Evolutionary conservation across 2,113 vertebrate species (phyloP).

Genomic region (Lonchura striata): DNA sequence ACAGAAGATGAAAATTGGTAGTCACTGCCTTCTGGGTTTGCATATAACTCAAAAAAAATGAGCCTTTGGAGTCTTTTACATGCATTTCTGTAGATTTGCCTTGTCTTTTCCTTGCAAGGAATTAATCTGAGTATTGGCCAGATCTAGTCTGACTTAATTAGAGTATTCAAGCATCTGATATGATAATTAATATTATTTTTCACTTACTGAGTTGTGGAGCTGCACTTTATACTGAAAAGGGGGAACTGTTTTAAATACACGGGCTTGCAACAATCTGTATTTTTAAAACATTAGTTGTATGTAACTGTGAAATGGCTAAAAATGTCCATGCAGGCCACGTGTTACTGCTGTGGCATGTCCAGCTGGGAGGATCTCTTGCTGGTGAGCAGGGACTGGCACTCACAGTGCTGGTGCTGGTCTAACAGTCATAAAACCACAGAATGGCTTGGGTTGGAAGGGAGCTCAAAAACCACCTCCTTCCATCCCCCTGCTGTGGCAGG

Average conservation of each 20-base stretch:
- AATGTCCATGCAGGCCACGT: background rate
- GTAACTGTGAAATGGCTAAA: background rate
- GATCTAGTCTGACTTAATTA: background rate
- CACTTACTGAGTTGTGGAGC: background rate
- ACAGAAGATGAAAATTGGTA: constrained; percentile 6
- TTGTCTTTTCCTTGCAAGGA: background rate
- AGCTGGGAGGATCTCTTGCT: background rate
- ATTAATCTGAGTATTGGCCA: background rate
- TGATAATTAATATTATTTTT: background rate
- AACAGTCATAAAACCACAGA: background rate
- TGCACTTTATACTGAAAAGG: background rate
- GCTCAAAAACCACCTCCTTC: background rate
- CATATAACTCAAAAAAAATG: background rate
- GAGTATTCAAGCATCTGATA: background rate
- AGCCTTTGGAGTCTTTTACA: background rate
- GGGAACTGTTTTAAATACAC: background rate
- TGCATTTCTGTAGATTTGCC: background rate
- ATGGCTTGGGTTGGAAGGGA: background rate
- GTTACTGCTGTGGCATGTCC: background rate
- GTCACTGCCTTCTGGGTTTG: constrained; percentile 13
- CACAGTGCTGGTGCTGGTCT: background rate
- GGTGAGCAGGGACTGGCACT: background rate
- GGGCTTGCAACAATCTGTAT: background rate
- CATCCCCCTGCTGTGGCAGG: background rate
- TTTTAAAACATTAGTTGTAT: background rate